Conservation (phyloP, 2,888 invertebrate genomes). For the Sylvicola cinctus region DNA sequence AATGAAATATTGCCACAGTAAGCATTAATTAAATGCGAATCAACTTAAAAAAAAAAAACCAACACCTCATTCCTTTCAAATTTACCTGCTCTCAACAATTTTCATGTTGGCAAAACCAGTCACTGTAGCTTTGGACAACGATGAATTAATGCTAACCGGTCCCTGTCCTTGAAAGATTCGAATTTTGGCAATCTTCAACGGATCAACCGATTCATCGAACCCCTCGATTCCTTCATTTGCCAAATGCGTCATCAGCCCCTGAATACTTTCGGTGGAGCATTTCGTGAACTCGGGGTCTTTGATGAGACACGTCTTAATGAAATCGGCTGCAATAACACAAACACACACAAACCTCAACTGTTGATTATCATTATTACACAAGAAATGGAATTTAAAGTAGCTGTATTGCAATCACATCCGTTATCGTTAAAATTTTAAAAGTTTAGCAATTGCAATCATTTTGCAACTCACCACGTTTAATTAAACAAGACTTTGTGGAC, state of each 20-base stretch:
- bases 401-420: too few relatives aligned
- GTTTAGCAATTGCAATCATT: too few relatives aligned
- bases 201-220: conserved; percentile 34
- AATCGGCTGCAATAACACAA: conserved; percentile 35
- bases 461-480: too few relatives aligned
- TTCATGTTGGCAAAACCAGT: conserved; percentile 40
- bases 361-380: not conserved
- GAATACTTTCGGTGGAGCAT: conserved; percentile 44
- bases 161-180: conserved; percentile 46
- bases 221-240: conserved; percentile 11
- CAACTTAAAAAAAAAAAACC: conserved; percentile 8
- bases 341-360: too few relatives aligned
- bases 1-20: too few relatives aligned
- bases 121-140: conserved; percentile 39
- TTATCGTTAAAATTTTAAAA: too few relatives aligned
- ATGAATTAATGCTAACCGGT: conserved; percentile 46
- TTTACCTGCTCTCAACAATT: conserved; percentile 40
- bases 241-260: conserved; percentile 40
- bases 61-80: conserved; percentile 8
- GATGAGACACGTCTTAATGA: conserved; percentile 39
- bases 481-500: too few relatives aligned
- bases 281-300: conserved; percentile 40
- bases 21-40: too few relatives aligned
- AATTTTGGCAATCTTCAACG: conserved; percentile 38
- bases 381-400: not conserved